A percentile compares a stretch with the other conserved stretches of the same genome.
These are phyloP conservation scores for Mystacornis crossleyi DNA, from an alignment of 2,113 vertebrate species.

Conservation along the genomic window DNA sequence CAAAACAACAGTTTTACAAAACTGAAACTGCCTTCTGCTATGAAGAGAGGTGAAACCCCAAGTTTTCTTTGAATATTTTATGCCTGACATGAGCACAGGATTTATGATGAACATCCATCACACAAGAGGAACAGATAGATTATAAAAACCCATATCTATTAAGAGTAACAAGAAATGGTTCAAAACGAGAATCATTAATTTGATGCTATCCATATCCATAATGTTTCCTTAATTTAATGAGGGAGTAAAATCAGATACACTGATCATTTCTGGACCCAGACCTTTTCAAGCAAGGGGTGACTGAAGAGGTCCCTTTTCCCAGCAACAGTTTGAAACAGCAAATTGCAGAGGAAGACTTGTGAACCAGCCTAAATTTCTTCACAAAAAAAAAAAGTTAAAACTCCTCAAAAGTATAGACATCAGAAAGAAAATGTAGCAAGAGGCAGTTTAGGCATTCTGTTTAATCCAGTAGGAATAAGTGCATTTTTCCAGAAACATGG, in stretches of 20 bases:
- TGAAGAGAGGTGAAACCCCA: not conserved
- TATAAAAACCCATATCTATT: not conserved
- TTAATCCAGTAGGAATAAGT: not conserved
- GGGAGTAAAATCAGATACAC: not conserved
- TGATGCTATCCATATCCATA: not conserved
- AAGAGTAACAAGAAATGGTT: not conserved
- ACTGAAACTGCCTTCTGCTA: not conserved
- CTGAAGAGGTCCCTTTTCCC: not conserved
- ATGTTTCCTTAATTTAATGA: not conserved
- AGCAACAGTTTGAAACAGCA: not conserved
- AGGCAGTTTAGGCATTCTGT: not conserved
- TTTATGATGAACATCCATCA: not conserved
- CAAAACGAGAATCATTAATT: not conserved
- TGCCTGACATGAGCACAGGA: not conserved
- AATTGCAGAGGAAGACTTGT: not conserved
- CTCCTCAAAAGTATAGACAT: not conserved
- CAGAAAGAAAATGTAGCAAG: not conserved
- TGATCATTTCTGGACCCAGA: not conserved
- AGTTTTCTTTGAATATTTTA: not conserved
- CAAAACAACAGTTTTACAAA: not conserved
- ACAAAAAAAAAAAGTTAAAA: not conserved
- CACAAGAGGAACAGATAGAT: not conserved
- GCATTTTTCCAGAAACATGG: not conserved
- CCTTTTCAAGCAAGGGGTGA: not conserved
- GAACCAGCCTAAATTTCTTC: not conserved